phyloP scores from a whole-genome alignment of 2,888 invertebrate genomes.

The Trachelus iudaicus region DNA sequence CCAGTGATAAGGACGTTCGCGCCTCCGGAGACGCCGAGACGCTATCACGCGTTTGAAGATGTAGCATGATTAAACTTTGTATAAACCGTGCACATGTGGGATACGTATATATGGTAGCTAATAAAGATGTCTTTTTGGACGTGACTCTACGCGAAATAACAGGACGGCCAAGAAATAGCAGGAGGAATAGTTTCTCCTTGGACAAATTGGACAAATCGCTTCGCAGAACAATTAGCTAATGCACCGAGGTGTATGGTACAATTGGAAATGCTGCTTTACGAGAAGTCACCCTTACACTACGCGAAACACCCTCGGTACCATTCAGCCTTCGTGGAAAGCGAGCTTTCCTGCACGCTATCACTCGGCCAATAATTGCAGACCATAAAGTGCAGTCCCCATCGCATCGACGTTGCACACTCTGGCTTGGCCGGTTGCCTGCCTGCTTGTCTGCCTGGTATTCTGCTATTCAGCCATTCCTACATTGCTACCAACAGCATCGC shows the following conservation, averaged over 20 bases:
- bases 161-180: background rate
- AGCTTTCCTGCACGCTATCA: constrained; percentile 26
- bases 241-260: constrained; percentile 36
- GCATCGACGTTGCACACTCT: background rate
- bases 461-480: background rate
- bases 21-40: background rate
- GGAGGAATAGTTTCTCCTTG: background rate
- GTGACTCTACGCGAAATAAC: background rate
- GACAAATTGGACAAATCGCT: constrained; percentile 39
- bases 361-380: constrained; percentile 48
- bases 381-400: constrained; percentile 42
- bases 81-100: too few relatives aligned
- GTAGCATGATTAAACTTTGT: background rate
- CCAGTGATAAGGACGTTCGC: background rate
- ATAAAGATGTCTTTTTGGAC: background rate
- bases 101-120: background rate
- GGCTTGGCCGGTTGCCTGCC: background rate
- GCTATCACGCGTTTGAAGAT: background rate
- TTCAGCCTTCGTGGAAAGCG: constrained; percentile 34
- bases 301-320: constrained; percentile 2
- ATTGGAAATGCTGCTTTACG: constrained; percentile 34
- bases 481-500: background rate
- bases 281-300: constrained; percentile 20
- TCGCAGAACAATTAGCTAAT: constrained; percentile 60
- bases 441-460: background rate